A percentile compares a stretch with the other conserved stretches of the same genome.
phyloP scores from a whole-genome alignment of 2,797 vertebrate species.

The Ciconia nigra region DNA sequence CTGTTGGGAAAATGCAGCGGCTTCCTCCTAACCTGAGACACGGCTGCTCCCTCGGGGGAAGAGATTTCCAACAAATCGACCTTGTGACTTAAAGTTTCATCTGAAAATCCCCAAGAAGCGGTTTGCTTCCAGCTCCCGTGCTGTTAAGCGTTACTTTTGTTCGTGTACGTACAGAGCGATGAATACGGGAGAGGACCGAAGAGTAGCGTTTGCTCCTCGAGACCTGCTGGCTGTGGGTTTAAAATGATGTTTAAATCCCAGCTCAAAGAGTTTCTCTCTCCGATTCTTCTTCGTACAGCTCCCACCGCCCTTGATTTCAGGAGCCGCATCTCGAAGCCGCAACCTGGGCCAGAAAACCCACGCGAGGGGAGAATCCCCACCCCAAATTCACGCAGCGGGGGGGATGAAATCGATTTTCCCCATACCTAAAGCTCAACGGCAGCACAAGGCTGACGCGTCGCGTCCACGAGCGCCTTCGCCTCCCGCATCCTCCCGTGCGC shows the following conservation, averaged over 20 bases:
- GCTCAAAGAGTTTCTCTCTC: not conserved
- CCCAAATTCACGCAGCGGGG: not conserved
- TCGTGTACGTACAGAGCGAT: fast-evolving
- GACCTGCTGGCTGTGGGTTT: not conserved
- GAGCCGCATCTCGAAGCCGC: not conserved
- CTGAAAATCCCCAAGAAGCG: not conserved
- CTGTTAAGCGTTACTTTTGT: not conserved
- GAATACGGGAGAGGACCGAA: fast-evolving
- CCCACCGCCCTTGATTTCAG: not conserved
- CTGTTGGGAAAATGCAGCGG: fast-evolving
- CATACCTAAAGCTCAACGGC: fast-evolving
- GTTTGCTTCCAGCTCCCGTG: not conserved
- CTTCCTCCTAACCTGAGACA: fast-evolving
- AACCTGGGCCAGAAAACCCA: not conserved
- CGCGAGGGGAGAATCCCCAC: fast-evolving
- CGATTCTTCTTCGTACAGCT: not conserved
- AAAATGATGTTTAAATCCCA: not conserved
- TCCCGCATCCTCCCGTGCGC: too few species aligned
- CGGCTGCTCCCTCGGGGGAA: fast-evolving
- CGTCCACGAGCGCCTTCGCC: not conserved
- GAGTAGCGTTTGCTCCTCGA: fast-evolving
- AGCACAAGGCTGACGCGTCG: fast-evolving
- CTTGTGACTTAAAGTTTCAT: not conserved
- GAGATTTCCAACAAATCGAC: not conserved
- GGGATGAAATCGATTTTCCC: not conserved